These are phyloP conservation scores for Clarias gariepinus DNA, from an alignment of 2,113 vertebrate species.

Conservation along the genomic window DNA sequence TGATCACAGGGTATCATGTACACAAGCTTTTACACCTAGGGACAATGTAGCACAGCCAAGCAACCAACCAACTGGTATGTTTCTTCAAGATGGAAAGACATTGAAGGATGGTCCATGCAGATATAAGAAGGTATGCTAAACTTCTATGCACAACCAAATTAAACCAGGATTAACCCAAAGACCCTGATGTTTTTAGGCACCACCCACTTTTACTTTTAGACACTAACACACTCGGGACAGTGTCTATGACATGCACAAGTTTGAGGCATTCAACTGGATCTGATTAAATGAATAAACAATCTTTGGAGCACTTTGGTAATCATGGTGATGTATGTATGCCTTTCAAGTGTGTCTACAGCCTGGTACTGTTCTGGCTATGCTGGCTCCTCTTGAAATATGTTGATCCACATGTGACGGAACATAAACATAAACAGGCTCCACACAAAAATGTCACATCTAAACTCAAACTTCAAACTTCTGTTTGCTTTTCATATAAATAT, in stretches of 20 bases:
- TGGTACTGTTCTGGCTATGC: not conserved
- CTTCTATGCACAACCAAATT: not conserved
- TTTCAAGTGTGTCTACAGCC: not conserved
- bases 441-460: not conserved
- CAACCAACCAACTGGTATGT: not conserved
- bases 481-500: not conserved
- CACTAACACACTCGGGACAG: not conserved
- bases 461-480: not conserved
- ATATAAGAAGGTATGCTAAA: not conserved
- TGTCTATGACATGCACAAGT: not conserved
- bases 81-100: not conserved
- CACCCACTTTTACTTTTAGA: not conserved
- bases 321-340: not conserved
- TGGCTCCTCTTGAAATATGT: not conserved
- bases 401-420: not conserved
- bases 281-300: not conserved
- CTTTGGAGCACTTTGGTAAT: not conserved
- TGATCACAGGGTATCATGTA: not conserved
- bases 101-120: not conserved
- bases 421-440: not conserved
- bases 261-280: not conserved
- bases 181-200: not conserved
- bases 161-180: not conserved
- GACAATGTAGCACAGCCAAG: not conserved
- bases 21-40: not conserved